Conservation (phyloP, 1,140 invertebrate species). For the Adoxophyes honmai region DNA sequence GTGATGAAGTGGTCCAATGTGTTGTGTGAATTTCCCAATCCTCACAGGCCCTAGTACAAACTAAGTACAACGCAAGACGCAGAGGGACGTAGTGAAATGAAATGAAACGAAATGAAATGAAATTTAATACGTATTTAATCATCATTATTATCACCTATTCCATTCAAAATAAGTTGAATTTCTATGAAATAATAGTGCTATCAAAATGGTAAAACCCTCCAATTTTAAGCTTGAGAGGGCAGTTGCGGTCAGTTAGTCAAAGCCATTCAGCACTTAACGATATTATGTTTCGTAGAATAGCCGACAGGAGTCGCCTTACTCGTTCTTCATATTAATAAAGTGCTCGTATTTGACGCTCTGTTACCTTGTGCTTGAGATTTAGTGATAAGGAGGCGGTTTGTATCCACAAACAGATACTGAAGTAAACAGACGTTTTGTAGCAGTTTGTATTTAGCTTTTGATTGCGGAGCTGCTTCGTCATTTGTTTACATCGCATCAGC, state of each 20-base stretch:
- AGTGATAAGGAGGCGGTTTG: slow-evolving; percentile 8
- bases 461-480: not conserved
- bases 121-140: too few relatives aligned
- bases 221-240: slow-evolving; percentile 7
- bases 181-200: not conserved
- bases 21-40: too few relatives aligned
- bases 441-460: not conserved
- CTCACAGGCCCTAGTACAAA: too few relatives aligned
- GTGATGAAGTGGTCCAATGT: too few relatives aligned
- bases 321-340: slow-evolving; percentile 32
- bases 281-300: slow-evolving; percentile 28
- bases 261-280: slow-evolving; percentile 18
- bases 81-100: too few relatives aligned
- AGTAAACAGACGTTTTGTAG: slow-evolving; percentile 5
- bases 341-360: slow-evolving; percentile 18
- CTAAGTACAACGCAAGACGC: too few relatives aligned
- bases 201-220: not conserved
- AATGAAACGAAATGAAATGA: too few relatives aligned
- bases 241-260: slow-evolving; percentile 18
- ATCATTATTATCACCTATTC: too few relatives aligned
- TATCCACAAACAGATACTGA: slow-evolving; percentile 7
- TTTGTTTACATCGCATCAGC: not conserved
- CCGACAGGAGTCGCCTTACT: slow-evolving; percentile 24
- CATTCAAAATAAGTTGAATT: too few relatives aligned
- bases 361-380: slow-evolving; percentile 10